Base-by-base conservation (phyloP, 2,888 invertebrate genomes). In the Xanthia togata region DNA sequence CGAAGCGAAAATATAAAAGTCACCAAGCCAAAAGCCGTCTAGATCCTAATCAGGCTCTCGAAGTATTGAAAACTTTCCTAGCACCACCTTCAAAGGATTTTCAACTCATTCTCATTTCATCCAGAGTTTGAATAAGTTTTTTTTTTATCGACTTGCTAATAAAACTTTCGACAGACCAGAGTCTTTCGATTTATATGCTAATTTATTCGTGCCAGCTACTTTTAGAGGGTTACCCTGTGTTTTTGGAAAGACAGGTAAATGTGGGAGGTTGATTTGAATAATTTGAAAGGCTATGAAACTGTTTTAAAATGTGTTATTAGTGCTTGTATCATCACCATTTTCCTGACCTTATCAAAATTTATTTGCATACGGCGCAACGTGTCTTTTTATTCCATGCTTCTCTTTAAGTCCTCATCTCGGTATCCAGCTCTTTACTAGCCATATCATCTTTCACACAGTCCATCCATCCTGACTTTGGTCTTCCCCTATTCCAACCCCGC, bases 141-240 rank as follows among this genome's bases (percentile, higher is more conserved):
- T 80, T 79, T 88, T 87, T 83, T 83, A 85, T 88, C 80, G 80
- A 73, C 55, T 73, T 41, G 75, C 68, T 85, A 88, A 87, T 88
- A 87, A 85, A 87, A 88, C 76, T 87, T 87, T 88, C 72, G 82
- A 84, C 85, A 81, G 76, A 80, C 87, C 78, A 72, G 82, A 78
- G 85, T 60, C 73, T 87, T 87, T 88, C 87, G 79, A 87, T 87
- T 88, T 87, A 87, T 87, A 87, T 87, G 87, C 83, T 62, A 87
- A 87, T 87, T 79, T 88, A 88, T 87, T 86, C 82, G 79, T 76
- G 60, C 64, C 57, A 73, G 79, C 88, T 79, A 84, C 87, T 86
- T 88, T 69, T 64, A 62, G 53, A 41, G 50, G 69, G 78, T 82
- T 62, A 70, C 75, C 62, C 69, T 79, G 62, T 76, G 79, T 71